phyloP scores from a whole-genome alignment of 2,888 invertebrate genomes.

The Lithophane ornitopus region DNA sequence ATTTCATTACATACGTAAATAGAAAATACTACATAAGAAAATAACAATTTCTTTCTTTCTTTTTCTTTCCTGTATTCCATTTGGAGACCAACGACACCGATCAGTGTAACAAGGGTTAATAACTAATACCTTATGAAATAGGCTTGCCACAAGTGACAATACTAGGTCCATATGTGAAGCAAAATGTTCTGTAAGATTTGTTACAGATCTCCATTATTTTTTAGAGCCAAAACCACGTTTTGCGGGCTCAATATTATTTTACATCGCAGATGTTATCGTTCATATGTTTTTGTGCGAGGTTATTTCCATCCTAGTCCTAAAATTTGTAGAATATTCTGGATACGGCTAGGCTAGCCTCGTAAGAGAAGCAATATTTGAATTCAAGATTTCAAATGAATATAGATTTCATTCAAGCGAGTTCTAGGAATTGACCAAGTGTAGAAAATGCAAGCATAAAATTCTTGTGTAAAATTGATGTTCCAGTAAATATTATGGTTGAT shows the following conservation, averaged over 20 bases:
- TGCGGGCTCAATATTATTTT: slow-evolving; percentile 38
- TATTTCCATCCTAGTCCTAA: slow-evolving; percentile 43
- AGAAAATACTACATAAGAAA: no score
- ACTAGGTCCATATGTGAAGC: neutral
- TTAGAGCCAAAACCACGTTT: slow-evolving; percentile 16
- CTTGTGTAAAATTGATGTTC: slow-evolving; percentile 17
- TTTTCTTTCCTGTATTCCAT: neutral
- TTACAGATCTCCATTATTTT: slow-evolving; percentile 23
- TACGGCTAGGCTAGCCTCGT: slow-evolving; percentile 5
- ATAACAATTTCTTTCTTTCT: neutral
- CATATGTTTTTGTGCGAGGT: slow-evolving; percentile 43
- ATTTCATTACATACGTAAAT: no score
- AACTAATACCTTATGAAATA: neutral
- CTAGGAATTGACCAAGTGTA: neutral
- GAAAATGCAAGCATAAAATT: slow-evolving; percentile 18
- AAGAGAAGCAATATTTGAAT: slow-evolving; percentile 10
- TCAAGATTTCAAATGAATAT: slow-evolving; percentile 11
- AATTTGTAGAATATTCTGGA: slow-evolving; percentile 44
- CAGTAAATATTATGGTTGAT: slow-evolving; percentile 43
- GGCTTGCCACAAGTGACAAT: neutral
- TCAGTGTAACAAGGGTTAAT: no score
- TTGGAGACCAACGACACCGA: neutral
- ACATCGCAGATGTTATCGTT: slow-evolving; percentile 57
- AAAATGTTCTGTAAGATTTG: slow-evolving; percentile 5
- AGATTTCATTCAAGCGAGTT: slow-evolving; percentile 33